Evolutionary conservation across 2,113 vertebrate species (phyloP).

Genomic region (Oncorhynchus nerka): DNA sequence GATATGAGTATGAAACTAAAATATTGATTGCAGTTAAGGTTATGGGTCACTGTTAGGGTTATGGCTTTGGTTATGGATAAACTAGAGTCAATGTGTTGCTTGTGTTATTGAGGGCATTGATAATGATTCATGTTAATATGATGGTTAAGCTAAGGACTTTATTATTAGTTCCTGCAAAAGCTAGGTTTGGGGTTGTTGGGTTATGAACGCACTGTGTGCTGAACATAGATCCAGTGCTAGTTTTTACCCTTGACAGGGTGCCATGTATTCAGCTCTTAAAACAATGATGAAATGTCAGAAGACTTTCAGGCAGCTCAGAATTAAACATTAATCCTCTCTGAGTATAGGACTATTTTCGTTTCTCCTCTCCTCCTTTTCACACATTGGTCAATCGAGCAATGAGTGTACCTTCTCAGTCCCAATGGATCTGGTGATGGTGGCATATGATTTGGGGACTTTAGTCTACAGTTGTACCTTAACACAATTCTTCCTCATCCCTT

Average conservation of each 20-base stretch:
- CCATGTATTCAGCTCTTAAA: conserved; percentile 64
- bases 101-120: conserved; percentile 77
- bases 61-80: background rate
- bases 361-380: conserved; percentile 35
- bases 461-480: conserved; percentile 35
- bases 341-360: conserved; percentile 46
- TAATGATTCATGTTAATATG: conserved; percentile 72
- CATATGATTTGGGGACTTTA: background rate
- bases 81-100: conserved; percentile 25
- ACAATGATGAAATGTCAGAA: conserved; percentile 72
- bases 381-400: conserved; percentile 30
- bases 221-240: conserved; percentile 40
- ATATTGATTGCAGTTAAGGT: conserved; percentile 1
- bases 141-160: conserved; percentile 49
- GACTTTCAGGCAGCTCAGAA: conserved; percentile 69
- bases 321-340: conserved; percentile 68
- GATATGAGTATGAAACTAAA: background rate
- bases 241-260: conserved; percentile 59
- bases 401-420: conserved; percentile 10
- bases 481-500: conserved; percentile 27
- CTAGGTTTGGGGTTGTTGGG: conserved; percentile 12
- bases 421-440: conserved; percentile 12
- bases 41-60: background rate
- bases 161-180: conserved; percentile 20
- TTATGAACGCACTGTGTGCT: conserved; percentile 32